Evolutionary conservation across 2,888 invertebrate genomes (phyloP).

Genomic region (Biston stratarius): DNA sequence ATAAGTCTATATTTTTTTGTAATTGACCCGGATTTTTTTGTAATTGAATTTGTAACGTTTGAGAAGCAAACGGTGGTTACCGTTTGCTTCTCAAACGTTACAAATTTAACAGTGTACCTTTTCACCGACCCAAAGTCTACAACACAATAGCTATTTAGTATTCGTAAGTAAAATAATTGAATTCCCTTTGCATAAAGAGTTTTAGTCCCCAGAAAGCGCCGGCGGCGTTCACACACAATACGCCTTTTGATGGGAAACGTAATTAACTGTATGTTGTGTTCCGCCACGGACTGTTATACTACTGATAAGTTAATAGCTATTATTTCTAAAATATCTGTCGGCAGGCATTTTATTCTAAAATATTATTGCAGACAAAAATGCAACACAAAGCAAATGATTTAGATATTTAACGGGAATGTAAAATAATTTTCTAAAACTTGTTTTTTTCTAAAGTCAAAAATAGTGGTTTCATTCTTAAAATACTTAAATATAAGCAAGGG

Average conservation of each 20-base stretch:
- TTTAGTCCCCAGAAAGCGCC: slow-evolving; percentile 51
- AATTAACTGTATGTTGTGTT: slow-evolving; percentile 60
- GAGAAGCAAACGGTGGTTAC: slow-evolving; percentile 21
- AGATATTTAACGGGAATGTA: no score
- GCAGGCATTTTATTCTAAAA: no score
- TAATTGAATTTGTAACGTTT: not conserved
- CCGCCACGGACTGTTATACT: slow-evolving; percentile 63
- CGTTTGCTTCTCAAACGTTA: slow-evolving; percentile 26
- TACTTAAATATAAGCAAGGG: no score
- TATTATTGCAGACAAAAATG: no score
- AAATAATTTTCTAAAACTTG: no score
- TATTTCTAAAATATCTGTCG: no score
- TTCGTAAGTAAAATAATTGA: slow-evolving; percentile 49
- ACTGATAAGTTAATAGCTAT: not conserved
- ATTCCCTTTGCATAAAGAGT: slow-evolving; percentile 44
- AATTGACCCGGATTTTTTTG: no score
- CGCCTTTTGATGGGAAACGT: slow-evolving; percentile 78
- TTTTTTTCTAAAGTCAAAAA: no score
- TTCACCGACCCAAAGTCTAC: slow-evolving; percentile 40
- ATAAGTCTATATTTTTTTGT: no score
- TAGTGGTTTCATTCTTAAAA: no score
- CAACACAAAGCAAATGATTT: no score
- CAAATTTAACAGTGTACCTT: slow-evolving; percentile 37
- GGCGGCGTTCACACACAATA: slow-evolving; percentile 49
- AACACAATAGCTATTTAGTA: slow-evolving; percentile 44